Conservation (phyloP, 2,113 vertebrate species). For the Meleagris gallopavo region DNA sequence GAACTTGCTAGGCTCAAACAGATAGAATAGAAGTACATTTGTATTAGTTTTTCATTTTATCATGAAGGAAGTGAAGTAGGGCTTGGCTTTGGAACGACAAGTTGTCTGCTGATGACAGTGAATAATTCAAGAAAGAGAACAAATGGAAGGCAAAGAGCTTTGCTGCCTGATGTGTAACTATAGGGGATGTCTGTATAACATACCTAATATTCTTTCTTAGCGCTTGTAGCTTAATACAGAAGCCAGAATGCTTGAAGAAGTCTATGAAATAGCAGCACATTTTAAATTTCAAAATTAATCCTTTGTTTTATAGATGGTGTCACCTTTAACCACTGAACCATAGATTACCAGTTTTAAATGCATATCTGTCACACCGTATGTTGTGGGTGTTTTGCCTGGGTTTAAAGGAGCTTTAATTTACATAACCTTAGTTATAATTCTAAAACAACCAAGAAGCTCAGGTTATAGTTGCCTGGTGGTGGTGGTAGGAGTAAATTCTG, state of each 20-base stretch:
- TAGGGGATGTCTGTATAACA: background rate
- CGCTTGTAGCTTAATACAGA: background rate
- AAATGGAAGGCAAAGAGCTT: background rate
- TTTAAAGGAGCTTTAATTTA: background rate
- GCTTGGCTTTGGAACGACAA: background rate
- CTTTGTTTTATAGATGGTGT: background rate
- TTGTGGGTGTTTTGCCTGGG: background rate
- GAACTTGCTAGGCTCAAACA: background rate
- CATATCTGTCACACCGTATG: background rate
- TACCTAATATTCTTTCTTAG: background rate
- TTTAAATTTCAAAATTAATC: background rate
- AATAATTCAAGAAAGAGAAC: background rate
- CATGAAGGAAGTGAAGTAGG: background rate
- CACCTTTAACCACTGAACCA: background rate
- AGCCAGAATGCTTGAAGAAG: background rate
- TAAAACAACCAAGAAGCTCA: background rate
- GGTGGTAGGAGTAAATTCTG: background rate
- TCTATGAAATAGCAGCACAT: background rate
- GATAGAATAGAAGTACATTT: background rate
- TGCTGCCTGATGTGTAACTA: background rate
- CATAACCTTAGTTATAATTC: background rate
- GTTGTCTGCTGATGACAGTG: background rate
- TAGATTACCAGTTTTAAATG: background rate
- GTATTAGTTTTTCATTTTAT: background rate
- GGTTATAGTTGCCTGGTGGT: background rate